phyloP scores from a whole-genome alignment of 2,113 vertebrate genomes.

The Dicerorhinus sumatrensis region DNA sequence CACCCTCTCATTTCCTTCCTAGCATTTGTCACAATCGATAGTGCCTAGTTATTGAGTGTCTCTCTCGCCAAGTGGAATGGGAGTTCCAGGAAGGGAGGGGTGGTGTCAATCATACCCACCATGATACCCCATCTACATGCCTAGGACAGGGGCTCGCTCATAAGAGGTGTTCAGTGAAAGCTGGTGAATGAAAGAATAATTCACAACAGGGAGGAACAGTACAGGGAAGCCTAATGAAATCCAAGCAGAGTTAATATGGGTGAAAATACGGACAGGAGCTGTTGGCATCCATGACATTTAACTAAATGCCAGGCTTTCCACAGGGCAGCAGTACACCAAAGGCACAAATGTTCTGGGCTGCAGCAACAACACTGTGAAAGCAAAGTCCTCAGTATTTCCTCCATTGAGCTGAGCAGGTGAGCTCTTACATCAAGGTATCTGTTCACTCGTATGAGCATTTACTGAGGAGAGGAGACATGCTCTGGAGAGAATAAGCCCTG shows the following conservation, averaged over 20 bases:
- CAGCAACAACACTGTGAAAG: accelerated
- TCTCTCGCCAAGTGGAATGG: not conserved
- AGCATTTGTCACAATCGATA: accelerated
- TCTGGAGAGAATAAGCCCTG: no score
- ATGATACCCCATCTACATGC: accelerated
- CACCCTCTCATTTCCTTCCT: not conserved
- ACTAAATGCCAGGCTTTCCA: not conserved
- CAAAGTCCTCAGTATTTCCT: accelerated
- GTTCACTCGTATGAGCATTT: accelerated
- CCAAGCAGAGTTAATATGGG: not conserved
- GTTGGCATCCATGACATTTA: accelerated
- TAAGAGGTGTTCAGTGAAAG: accelerated
- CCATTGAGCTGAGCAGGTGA: accelerated
- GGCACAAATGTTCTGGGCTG: not conserved
- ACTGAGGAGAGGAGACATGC: accelerated
- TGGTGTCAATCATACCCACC: accelerated
- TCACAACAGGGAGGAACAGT: not conserved
- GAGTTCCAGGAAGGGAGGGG: not conserved
- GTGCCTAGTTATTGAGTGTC: not conserved
- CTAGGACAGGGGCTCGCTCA: not conserved
- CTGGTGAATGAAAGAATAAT: not conserved
- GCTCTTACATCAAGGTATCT: accelerated
- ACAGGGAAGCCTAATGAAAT: not conserved
- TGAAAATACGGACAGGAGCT: not conserved
- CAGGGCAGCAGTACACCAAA: accelerated